Evolutionary conservation across 2,888 invertebrate genomes (phyloP).

Genomic region (Agrotis segetum): DNA sequence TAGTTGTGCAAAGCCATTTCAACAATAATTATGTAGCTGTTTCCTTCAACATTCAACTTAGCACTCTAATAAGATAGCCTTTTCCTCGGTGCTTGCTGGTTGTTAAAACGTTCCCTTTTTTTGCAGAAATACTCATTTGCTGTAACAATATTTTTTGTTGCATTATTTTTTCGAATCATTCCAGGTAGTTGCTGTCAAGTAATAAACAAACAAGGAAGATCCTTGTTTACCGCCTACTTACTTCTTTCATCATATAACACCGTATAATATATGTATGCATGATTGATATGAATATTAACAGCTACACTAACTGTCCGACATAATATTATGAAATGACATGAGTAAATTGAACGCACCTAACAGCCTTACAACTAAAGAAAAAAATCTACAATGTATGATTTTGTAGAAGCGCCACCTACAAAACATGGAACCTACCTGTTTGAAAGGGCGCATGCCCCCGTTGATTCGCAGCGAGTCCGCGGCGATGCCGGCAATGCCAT

Average conservation of each 20-base stretch:
- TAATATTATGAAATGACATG: constrained; percentile 22
- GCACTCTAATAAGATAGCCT: constrained; percentile 74
- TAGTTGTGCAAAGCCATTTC: constrained; percentile 63
- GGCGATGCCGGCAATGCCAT: constrained; percentile 98
- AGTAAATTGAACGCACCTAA: constrained; percentile 38
- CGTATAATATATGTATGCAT: constrained; percentile 3
- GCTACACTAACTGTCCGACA: constrained; percentile 1
- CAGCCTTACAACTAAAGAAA: constrained; percentile 49
- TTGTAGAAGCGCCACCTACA: constrained; percentile 82
- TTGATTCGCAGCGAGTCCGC: constrained; percentile 98
- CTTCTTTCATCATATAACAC: neutral
- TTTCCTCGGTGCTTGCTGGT: constrained; percentile 52
- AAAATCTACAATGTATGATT: constrained; percentile 54
- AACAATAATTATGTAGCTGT: constrained; percentile 72
- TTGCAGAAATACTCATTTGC: constrained; percentile 34
- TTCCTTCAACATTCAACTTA: constrained; percentile 75
- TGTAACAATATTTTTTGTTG: constrained; percentile 22
- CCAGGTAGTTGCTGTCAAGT: constrained; percentile 12
- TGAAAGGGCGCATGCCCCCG: constrained; percentile 98
- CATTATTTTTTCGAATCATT: constrained; percentile 35
- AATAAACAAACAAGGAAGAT: constrained; percentile 21
- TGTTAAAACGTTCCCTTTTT: constrained; percentile 20
- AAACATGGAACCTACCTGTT: constrained; percentile 93
- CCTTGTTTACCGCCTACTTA: constrained; percentile 13
- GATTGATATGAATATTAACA: constrained; percentile 2